Evolutionary conservation across 2,888 invertebrate genomes (phyloP), one percentile per base, ranked within the genome.

Genomic region (Caenorhabditis japonica): DNA sequence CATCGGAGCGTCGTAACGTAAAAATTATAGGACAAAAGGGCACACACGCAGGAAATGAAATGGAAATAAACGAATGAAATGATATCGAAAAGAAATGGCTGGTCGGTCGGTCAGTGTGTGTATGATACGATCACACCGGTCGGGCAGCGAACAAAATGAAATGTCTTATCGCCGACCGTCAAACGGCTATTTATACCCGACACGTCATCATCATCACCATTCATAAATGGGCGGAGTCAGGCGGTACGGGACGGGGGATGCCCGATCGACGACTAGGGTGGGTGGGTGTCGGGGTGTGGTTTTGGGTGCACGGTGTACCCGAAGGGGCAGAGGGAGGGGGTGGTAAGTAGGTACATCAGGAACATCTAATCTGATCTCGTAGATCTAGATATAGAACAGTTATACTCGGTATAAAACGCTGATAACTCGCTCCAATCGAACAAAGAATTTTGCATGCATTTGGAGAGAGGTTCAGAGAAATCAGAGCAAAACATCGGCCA

Each of bases 221-320:
- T 19, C 55, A 56, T 55, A 64, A 64, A 25, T 55, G 49, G 64
- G 64, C 55, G 64, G 64, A 56, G 64, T 47, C 46, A 27, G 38
- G 17, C n/a, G 53, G 27, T 13, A 10, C 10, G 10, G 43, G 3
- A 27, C 5, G 12, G 43, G 49, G 39, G 34, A 33, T 47, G 49
- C 38, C 46, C 15, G 52, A n/a, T n/a, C n/a, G n/a, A n/a, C n/a
- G n/a, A n/a, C n/a, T n/a, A n/a, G n/a, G n/a, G n/a, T n/a, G n/a
- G n/a, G n/a, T 46, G 61, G 61, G 44, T 44, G 51, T 23, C 61
- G 34, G 44, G 33, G 43, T 43, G 21, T 34, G 52, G 34, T 38
- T 23, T 34, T 61, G 62, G 33, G 62, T 62, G 36, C 62, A 62
- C 0, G 27, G 33, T 55, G 62, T 17, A 62, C 62, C 47, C 55